Evolutionary conservation across 2,113 vertebrate species (phyloP).

Genomic region (Lepus americanus): DNA sequence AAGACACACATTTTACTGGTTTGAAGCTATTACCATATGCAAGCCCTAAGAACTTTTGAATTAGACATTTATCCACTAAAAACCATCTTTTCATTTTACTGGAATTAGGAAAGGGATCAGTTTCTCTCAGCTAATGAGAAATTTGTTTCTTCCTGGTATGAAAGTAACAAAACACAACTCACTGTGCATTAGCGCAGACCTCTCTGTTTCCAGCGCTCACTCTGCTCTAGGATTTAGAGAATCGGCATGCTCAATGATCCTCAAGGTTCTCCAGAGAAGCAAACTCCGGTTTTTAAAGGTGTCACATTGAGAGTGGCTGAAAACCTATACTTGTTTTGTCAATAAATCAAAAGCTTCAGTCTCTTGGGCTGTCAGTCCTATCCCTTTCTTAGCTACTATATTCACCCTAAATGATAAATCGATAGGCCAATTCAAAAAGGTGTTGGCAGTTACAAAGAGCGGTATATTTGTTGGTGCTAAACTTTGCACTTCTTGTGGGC

Average conservation of each 20-base stretch:
- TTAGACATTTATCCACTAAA: conserved; percentile 8
- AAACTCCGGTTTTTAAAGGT: background rate
- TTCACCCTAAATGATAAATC: conserved; percentile 15
- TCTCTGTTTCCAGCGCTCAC: background rate
- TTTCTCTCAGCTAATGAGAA: background rate
- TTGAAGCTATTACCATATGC: background rate
- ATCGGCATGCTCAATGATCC: background rate
- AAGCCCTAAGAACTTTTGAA: background rate
- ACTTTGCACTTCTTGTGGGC: background rate
- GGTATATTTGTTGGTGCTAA: background rate
- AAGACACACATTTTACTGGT: background rate
- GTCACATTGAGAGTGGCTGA: background rate
- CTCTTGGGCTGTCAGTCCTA: background rate
- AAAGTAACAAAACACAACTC: background rate
- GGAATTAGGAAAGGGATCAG: conserved; percentile 34
- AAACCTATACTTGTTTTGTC: background rate
- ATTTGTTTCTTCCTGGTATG: background rate
- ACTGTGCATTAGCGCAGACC: background rate
- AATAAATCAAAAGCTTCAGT: conserved; percentile 46
- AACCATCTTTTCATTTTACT: conserved; percentile 44
- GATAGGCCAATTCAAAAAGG: conserved; percentile 39
- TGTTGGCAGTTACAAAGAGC: background rate
- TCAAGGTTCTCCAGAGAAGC: conserved; percentile 18
- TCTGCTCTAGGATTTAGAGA: background rate
- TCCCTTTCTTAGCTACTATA: background rate